Conservation (phyloP, 2,113 vertebrate genomes). For the Microcebus lehilahytsara region DNA sequence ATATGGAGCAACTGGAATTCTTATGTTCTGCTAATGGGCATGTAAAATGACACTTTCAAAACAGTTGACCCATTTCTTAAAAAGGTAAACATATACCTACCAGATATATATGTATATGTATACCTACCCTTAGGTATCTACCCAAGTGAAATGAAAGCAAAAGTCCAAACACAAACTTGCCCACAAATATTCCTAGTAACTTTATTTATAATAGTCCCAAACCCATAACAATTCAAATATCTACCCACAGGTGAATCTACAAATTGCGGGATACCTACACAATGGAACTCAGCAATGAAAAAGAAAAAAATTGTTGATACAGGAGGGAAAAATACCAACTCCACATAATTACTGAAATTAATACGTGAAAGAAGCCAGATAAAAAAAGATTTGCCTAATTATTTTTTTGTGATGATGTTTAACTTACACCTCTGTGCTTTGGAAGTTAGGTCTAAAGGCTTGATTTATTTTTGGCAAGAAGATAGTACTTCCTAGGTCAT, state of each 20-base stretch:
- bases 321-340: neutral
- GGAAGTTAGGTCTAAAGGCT: neutral
- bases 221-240: neutral
- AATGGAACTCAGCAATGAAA: neutral
- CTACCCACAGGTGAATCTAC: neutral
- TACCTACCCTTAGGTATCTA: neutral
- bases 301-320: neutral
- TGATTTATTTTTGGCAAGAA: constrained; percentile 14
- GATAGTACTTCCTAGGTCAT: neutral
- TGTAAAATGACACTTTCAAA: neutral
- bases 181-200: neutral
- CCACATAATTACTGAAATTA: neutral
- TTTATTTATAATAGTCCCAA: neutral
- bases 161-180: neutral
- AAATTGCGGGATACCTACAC: neutral
- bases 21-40: neutral
- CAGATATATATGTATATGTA: neutral
- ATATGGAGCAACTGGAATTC: neutral
- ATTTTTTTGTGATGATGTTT: neutral
- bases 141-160: neutral
- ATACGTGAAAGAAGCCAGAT: neutral
- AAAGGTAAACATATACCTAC: neutral
- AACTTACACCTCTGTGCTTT: neutral
- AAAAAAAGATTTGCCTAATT: neutral
- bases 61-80: neutral